Percentiles rank a stretch among this genome's conserved stretches.
phyloP scores from a whole-genome alignment of 2,888 invertebrate species.

The Xylota sylvarum region DNA sequence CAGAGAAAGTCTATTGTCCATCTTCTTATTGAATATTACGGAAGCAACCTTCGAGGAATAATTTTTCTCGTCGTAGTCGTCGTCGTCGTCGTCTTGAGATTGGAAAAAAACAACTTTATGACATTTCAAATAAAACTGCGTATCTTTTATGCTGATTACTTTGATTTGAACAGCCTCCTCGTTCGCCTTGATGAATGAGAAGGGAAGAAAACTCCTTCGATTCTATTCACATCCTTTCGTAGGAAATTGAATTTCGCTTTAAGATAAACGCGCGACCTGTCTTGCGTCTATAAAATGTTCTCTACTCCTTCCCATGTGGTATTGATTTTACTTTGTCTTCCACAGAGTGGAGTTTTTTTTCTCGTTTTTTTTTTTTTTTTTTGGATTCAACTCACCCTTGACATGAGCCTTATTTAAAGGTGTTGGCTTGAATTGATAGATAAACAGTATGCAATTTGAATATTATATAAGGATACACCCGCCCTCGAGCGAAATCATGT shows the following conservation, averaged over 20 bases:
- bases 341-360: conserved; percentile 7
- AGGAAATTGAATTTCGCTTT: conserved; percentile 76
- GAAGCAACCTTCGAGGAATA: conserved; percentile 23
- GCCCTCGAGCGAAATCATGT: conserved; percentile 57
- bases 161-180: conserved; percentile 59
- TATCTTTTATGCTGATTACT: conserved; percentile 69
- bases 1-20: conserved; percentile 58
- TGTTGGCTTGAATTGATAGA: conserved; percentile 73
- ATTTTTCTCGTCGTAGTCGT: conserved; percentile 29
- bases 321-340: conserved; percentile 64
- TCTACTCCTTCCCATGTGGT: conserved; percentile 34
- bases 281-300: conserved; percentile 52
- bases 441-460: conserved; percentile 77
- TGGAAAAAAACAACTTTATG: conserved; percentile 56
- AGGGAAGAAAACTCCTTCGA: conserved; percentile 63
- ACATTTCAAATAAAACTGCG: conserved; percentile 56
- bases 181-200: conserved; percentile 37
- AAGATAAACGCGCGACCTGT: conserved; percentile 71
- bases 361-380: too few relatives aligned
- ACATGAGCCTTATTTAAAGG: conserved; percentile 66
- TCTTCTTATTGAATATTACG: conserved; percentile 66
- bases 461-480: conserved; percentile 57
- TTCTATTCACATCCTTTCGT: conserved; percentile 73
- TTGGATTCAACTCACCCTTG: conserved; percentile 53
- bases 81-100: not conserved